Conservation (phyloP, 2,888 invertebrate species). For the Xestia sexstrigata region DNA sequence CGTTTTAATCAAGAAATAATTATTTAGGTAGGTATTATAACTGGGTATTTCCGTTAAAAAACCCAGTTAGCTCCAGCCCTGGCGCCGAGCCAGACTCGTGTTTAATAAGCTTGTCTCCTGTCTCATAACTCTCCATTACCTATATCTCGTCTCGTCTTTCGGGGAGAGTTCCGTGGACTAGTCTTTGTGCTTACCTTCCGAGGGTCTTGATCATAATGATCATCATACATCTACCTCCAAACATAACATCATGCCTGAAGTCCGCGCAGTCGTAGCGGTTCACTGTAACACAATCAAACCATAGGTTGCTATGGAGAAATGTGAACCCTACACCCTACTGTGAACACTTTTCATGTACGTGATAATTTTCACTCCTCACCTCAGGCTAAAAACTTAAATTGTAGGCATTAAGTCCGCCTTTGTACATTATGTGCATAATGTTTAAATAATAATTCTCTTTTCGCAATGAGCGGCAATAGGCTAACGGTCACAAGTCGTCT, state of each 20-base stretch:
- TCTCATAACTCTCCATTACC: slow-evolving; percentile 36
- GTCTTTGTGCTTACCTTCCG: not conserved
- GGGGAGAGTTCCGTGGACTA: not conserved
- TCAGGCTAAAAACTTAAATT: not conserved
- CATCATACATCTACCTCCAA: not conserved
- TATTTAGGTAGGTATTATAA: slow-evolving; percentile 44
- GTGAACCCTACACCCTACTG: not conserved
- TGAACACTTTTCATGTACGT: not conserved
- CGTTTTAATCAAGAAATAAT: slow-evolving; percentile 6
- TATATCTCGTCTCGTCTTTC: not conserved
- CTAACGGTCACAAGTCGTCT: not conserved
- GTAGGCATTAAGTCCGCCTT: not conserved
- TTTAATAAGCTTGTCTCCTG: slow-evolving; percentile 36
- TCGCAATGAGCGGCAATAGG: not conserved
- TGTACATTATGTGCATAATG: no score
- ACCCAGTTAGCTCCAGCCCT: not conserved
- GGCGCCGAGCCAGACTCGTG: slow-evolving; percentile 39
- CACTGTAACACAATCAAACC: not conserved
- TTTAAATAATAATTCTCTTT: no score
- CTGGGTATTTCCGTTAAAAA: slow-evolving; percentile 52
- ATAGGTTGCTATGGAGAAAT: not conserved
- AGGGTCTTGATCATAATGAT: not conserved
- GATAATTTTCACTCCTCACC: not conserved
- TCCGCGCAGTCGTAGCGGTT: not conserved
- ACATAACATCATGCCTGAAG: not conserved